Evolutionary conservation across 2,797 vertebrate species (phyloP), one percentile per base, ranked within the genome.

Genomic region (Rhodeus uyekii): DNA sequence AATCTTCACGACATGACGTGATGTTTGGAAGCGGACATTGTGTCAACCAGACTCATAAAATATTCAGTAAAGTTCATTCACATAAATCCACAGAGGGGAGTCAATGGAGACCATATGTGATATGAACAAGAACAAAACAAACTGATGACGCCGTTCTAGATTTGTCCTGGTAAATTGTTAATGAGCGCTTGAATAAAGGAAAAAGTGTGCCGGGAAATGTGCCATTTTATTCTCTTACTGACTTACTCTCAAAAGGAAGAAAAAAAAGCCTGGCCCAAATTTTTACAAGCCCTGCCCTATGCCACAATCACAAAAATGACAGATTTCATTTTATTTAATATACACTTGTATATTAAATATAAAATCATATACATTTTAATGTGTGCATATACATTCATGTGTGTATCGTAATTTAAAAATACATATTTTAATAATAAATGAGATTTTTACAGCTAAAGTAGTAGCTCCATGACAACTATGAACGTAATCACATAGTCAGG

Each of bases 31-130:
- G 79, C 14, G 68, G 67, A 84, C 78, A 86, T 88, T 87, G 92
- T 88, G 86, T 92, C 91, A 93, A 90, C 79, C 48, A 72, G 46
- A 72, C 50, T 80, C 67, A 88, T 79, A 75, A 85, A 89, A 85
- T 78, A 86, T 61, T 85, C 32, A 86, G 87, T 76, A 76, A 60
- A 86, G 87, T 88, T 75, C 83, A 79, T 89, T 88, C 61, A 83
- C 78, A 79, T 46, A 78, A 86, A 72, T 84, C 85, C 89, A 80
- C 73, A 38, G 60, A 86, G 83, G 80, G 88, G 90, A 91, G 85
- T 92, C 91, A 91, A 69, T 48, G 83, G 63, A 42, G 78, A 85
- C 82, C 81, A 84, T 85, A 86, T 91, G 84, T 68, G 72, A 76
- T 69, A 34, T 34, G 53, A 79, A 61, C 63, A 69, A 77, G 74